Evolutionary conservation across 2,888 invertebrate species (phyloP).

Genomic region (Apocheima hispidaria): DNA sequence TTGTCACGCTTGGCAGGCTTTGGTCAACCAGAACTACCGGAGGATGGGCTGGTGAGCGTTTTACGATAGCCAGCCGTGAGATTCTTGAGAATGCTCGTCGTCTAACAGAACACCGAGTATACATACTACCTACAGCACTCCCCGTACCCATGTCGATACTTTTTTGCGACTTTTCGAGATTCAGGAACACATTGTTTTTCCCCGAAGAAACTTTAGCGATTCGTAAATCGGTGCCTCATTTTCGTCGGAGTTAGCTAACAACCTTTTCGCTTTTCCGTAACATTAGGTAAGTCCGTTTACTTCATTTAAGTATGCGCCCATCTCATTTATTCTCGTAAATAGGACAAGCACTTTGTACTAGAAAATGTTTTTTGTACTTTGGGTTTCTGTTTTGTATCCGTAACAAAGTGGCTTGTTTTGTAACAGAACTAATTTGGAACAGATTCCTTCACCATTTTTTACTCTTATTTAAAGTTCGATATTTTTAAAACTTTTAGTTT

Average conservation of each 20-base stretch:
- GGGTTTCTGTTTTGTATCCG: constrained; percentile 2
- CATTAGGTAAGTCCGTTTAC: constrained; percentile 31
- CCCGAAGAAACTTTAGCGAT: constrained; percentile 16
- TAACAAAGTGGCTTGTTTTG: constrained; percentile 10
- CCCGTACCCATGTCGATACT: not conserved
- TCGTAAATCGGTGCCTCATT: constrained; percentile 30
- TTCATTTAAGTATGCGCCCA: constrained; percentile 32
- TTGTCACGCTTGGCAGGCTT: no score
- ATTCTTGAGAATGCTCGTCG: no score
- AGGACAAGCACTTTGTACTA: constrained; percentile 19
- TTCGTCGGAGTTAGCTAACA: constrained; percentile 28
- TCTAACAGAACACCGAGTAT: no score
- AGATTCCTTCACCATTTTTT: not conserved
- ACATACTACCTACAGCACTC: not conserved
- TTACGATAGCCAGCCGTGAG: no score
- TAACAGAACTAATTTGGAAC: not conserved
- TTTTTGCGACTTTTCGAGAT: constrained; percentile 5
- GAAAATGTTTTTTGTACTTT: constrained; percentile 17
- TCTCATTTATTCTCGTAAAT: constrained; percentile 29
- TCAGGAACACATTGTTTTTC: constrained; percentile 15
- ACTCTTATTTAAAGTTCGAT: not conserved
- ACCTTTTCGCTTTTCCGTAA: constrained; percentile 31
- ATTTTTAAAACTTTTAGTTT: no score
- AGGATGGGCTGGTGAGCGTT: no score
- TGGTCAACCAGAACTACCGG: no score